These are phyloP conservation scores for Gambusia yucatana DNA, from an alignment of 2,797 vertebrate genomes.

Conservation along the genomic window DNA sequence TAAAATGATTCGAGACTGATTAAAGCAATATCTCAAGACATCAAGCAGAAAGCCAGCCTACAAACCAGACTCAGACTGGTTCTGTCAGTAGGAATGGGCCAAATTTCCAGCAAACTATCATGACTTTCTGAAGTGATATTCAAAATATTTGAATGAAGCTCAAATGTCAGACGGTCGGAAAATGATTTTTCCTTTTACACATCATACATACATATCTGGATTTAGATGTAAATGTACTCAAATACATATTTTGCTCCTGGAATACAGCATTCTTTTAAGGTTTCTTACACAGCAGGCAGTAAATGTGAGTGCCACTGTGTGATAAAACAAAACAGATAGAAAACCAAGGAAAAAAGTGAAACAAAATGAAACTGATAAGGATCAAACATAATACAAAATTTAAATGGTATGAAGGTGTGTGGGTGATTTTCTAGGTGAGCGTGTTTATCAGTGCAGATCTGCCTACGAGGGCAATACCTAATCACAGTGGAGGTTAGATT, in stretches of 20 bases:
- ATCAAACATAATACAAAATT: conserved; percentile 63
- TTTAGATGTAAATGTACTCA: conserved; percentile 1
- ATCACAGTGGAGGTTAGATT: conserved; percentile 74
- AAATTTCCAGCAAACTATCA: background rate
- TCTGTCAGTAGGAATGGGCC: background rate
- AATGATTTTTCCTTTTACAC: background rate
- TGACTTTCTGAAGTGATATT: background rate
- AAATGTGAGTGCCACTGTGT: background rate
- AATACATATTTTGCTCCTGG: background rate
- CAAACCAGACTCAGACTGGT: background rate
- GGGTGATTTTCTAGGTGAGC: conserved; percentile 27
- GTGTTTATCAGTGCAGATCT: conserved; percentile 66
- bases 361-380: conserved; percentile 55
- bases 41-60: background rate
- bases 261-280: background rate
- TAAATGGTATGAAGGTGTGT: conserved; percentile 25
- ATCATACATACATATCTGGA: background rate
- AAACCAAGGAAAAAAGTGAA: conserved; percentile 33
- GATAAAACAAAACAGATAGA: conserved; percentile 11
- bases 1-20: background rate
- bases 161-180: background rate
- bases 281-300: background rate
- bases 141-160: background rate
- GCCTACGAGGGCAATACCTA: conserved; percentile 64
- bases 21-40: background rate